These are phyloP conservation scores for Enteromius trimaculatus DNA, from an alignment of 2,797 vertebrate genomes.

Conservation along the genomic window DNA sequence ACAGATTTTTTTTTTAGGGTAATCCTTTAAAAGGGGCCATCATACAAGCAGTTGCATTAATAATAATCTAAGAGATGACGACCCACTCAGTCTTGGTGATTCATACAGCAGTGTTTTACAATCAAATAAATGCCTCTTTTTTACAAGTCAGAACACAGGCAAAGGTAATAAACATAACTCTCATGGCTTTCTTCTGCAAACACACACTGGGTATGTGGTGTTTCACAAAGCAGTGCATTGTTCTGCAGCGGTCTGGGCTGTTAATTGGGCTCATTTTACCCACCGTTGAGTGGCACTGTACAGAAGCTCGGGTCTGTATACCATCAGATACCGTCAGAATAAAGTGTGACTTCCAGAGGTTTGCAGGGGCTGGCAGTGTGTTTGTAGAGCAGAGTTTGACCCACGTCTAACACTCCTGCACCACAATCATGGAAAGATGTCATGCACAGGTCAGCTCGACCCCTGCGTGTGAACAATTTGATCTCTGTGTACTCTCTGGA, in stretches of 20 bases:
- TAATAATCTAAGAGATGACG: conserved; percentile 44
- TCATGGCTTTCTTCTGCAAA: conserved; percentile 7
- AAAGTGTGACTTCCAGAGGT: conserved; percentile 75
- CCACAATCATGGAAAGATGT: conserved; percentile 56
- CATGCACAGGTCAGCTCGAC: conserved; percentile 37
- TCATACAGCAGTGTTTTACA: conserved; percentile 53
- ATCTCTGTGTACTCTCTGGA: conserved; percentile 28
- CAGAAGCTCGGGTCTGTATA: conserved; percentile 50
- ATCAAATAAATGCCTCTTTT: conserved; percentile 67
- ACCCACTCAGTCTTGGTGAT: conserved; percentile 60
- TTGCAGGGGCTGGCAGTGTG: conserved; percentile 62
- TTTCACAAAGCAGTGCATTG: conserved; percentile 57
- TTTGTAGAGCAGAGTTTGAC: conserved; percentile 45
- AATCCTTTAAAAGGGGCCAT: conserved; percentile 25
- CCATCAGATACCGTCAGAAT: conserved; percentile 68
- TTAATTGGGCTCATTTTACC: conserved; percentile 64
- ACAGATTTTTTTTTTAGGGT: conserved; percentile 4
- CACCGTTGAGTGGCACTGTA: conserved; percentile 60
- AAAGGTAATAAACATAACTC: conserved; percentile 6
- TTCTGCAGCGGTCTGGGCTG: conserved; percentile 54
- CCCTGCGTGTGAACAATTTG: conserved; percentile 12
- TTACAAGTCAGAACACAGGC: conserved; percentile 60
- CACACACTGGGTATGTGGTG: conserved; percentile 10
- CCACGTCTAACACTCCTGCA: conserved; percentile 60
- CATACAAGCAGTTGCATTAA: conserved; percentile 8